Evolutionary conservation across 2,797 vertebrate species (phyloP), one percentile per base, ranked within the genome.

Genomic region (Spea hammondii): DNA sequence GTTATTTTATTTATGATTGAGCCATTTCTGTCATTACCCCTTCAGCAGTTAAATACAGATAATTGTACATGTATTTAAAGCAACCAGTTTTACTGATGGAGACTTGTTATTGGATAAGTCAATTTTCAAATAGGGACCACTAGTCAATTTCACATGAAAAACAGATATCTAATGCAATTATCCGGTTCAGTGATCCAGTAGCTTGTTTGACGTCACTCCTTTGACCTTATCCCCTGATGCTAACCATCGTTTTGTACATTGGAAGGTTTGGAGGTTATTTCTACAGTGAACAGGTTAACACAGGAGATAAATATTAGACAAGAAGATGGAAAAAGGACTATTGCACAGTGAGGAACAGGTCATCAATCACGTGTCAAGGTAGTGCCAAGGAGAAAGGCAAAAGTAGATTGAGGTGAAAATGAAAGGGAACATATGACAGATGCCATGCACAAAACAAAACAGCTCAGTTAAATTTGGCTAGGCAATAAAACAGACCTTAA

Each of bases 171-270:
- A 60, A 65, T 74, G 66, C 59, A 70, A 80, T 80, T 80, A 80
- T 70, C 66, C 70, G 72, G 59, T 44, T 75, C 72, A 70, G n/a
- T 80, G 78, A 80, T 70, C 72, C 66, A 54, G 7, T 72, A 47
- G 55, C 75, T 48, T 65, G 49, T 70, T 54, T 67, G 64, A 65
- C 67, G 66, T 80, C 78, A 80, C 72, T 70, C 44, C n/a, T 48
- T 14, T 75, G 72, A 70, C 72, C 67, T 75, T 80, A 79, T 48
- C 67, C 7, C 46, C 12, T 57, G 62, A 45, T 51, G 70, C 77
- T 60, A n/a, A 4, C 57, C 55, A 50, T 75, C 50, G 48, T 75
- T 75, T 74, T 68, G 32, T 62, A 11, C 32, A 14, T 17, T 69
- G 59, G 32, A 66, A 57, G 62, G 32, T 66, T 67, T 60, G 11